Evolutionary conservation across 2,113 vertebrate genomes (phyloP).

Genomic region (Myrmophylax atrothorax): DNA sequence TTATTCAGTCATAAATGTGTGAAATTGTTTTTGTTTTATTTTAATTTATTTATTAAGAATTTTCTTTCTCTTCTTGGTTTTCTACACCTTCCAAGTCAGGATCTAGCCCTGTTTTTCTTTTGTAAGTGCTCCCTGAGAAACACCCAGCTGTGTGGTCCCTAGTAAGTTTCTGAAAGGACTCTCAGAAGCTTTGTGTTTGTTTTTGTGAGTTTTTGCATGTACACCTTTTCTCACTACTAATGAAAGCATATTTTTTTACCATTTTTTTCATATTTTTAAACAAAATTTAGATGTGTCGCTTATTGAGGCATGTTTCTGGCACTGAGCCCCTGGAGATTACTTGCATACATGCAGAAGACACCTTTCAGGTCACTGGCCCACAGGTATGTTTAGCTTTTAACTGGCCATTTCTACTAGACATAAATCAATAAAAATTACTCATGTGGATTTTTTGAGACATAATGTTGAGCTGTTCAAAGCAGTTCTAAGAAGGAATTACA

Average conservation of each 20-base stretch:
- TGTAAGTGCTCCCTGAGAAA: not conserved
- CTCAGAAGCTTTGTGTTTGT: not conserved
- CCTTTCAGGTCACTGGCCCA: slow-evolving; percentile 95
- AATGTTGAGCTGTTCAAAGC: not conserved
- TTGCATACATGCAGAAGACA: slow-evolving; percentile 94
- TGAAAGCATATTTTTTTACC: not conserved
- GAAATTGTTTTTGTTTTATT: not conserved
- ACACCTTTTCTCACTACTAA: not conserved
- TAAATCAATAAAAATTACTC: not conserved
- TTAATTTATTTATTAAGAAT: not conserved
- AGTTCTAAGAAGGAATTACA: not conserved
- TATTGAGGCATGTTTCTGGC: slow-evolving; percentile 94
- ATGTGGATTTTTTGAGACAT: not conserved
- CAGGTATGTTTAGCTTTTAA: slow-evolving; percentile 81
- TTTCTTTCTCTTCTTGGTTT: not conserved
- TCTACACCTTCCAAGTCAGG: not conserved
- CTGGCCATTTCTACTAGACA: not conserved
- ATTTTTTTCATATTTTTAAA: not conserved
- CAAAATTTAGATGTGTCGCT: slow-evolving; percentile 83
- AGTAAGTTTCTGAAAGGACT: not conserved
- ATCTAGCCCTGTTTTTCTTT: not conserved
- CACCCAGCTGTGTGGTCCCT: not conserved
- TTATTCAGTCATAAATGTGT: not conserved
- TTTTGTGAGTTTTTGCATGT: not conserved
- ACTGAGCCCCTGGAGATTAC: slow-evolving; percentile 96